Evolutionary conservation across 2,888 invertebrate genomes (phyloP).

Genomic region (Tanytarsus gracilentus): DNA sequence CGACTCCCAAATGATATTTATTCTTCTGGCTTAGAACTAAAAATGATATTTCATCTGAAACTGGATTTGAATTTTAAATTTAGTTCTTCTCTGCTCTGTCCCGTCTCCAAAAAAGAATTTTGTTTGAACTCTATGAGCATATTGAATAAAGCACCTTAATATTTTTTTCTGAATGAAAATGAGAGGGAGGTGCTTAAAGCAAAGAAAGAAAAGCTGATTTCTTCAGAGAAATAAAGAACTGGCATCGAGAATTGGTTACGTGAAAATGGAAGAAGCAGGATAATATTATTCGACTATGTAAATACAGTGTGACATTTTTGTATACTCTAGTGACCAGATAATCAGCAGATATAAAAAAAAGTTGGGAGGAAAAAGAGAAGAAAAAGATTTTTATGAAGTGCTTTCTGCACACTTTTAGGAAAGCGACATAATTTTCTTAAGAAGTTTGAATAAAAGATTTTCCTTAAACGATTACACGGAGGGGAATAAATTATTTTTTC

Average conservation of each 20-base stretch:
- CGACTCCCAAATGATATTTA: conserved; percentile 53
- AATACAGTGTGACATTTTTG: conserved; percentile 13
- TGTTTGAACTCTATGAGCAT: not conserved
- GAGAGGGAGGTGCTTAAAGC: not conserved
- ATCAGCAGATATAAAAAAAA: no score
- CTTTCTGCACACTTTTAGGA: no score
- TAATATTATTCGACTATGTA: conserved; percentile 1
- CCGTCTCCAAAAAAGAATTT: conserved; percentile 2
- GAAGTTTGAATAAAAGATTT: not conserved
- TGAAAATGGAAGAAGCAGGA: not conserved
- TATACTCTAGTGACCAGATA: conserved; percentile 3
- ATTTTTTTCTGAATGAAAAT: not conserved
- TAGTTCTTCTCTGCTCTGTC: conserved; percentile 6
- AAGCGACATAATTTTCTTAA: not conserved
- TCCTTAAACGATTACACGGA: not conserved
- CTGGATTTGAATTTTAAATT: conserved; percentile 30
- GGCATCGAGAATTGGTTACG: not conserved
- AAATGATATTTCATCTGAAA: conserved; percentile 46
- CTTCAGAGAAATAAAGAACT: not conserved
- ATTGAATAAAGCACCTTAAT: not conserved
- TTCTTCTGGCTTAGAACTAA: conserved; percentile 57
- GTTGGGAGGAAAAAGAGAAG: no score
- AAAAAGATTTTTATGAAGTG: not conserved
- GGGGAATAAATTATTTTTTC: no score
- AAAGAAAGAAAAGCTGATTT: not conserved